Conservation (phyloP, 2,888 invertebrate species). For the Polymixis flavicincta region DNA sequence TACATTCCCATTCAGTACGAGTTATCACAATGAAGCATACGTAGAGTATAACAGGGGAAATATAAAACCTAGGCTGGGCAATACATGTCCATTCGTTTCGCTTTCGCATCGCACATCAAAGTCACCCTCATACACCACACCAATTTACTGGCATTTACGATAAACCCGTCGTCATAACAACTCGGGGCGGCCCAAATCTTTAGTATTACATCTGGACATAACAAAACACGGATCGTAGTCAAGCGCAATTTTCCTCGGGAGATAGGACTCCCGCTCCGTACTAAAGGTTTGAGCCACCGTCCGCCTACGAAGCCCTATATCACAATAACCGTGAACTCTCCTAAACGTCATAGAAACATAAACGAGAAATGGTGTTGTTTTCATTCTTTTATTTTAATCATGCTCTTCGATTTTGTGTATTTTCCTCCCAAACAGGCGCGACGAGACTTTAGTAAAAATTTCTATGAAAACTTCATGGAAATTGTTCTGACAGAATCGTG, state of each 20-base stretch:
- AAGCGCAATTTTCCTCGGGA: neutral
- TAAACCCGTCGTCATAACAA: constrained; percentile 60
- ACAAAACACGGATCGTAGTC: constrained; percentile 16
- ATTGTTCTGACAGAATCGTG: too few relatives aligned
- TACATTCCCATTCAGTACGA: constrained; percentile 17
- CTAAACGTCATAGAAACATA: constrained; percentile 82
- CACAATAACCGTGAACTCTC: constrained; percentile 71
- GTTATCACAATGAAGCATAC: constrained; percentile 16
- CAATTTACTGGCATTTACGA: constrained; percentile 59
- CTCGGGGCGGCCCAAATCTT: constrained; percentile 43
- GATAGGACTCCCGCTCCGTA: constrained; percentile 13
- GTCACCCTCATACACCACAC: constrained; percentile 18
- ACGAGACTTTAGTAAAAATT: too few relatives aligned
- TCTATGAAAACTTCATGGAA: too few relatives aligned
- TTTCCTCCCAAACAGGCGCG: neutral
- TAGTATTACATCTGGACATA: constrained; percentile 19
- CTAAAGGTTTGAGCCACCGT: constrained; percentile 64
- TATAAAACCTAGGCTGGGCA: constrained; percentile 43
- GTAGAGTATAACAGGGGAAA: constrained; percentile 9
- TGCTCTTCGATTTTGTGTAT: neutral
- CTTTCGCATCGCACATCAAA: constrained; percentile 19
- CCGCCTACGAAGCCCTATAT: constrained; percentile 67
- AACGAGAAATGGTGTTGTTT: constrained; percentile 60
- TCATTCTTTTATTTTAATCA: constrained; percentile 59
- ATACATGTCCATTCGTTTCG: constrained; percentile 14